phyloP scores from a whole-genome alignment of 2,113 vertebrate genomes.

The Vidua macroura region DNA sequence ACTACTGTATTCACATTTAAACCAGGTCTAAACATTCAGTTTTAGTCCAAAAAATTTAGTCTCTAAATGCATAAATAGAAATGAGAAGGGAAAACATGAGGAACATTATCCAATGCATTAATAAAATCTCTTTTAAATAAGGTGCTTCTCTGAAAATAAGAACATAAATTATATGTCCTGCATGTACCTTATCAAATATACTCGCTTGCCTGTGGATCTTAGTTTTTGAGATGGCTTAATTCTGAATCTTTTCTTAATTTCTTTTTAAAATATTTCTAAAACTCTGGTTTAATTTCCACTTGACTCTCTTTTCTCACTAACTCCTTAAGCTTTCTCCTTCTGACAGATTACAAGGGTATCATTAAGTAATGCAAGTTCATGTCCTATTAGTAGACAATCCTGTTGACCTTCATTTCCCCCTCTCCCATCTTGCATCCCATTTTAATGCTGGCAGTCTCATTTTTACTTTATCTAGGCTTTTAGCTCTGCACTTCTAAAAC shows the following conservation, averaged over 20 bases:
- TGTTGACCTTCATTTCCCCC: conserved; percentile 47
- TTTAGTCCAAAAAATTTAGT: background rate
- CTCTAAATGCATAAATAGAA: background rate
- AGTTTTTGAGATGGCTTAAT: background rate
- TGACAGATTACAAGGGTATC: conserved; percentile 50
- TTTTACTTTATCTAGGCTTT: conserved; percentile 13
- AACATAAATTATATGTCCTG: background rate
- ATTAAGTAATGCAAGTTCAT: conserved; percentile 64
- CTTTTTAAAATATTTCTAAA: background rate
- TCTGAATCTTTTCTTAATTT: background rate
- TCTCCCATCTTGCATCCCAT: background rate
- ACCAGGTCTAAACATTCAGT: background rate
- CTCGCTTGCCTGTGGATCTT: background rate
- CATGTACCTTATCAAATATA: background rate
- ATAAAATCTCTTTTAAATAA: background rate
- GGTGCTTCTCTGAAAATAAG: background rate
- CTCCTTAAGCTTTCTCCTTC: conserved; percentile 28
- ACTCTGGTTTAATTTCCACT: conserved; percentile 17
- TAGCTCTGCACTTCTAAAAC: background rate
- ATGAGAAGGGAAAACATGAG: background rate
- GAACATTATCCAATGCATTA: background rate
- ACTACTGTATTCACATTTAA: background rate
- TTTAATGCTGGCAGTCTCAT: background rate
- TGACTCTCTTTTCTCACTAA: background rate
- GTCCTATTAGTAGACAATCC: conserved; percentile 52